Conservation (phyloP, 53 echinoderm and acorn worm species). For the Actinopyga echinites region DNA sequence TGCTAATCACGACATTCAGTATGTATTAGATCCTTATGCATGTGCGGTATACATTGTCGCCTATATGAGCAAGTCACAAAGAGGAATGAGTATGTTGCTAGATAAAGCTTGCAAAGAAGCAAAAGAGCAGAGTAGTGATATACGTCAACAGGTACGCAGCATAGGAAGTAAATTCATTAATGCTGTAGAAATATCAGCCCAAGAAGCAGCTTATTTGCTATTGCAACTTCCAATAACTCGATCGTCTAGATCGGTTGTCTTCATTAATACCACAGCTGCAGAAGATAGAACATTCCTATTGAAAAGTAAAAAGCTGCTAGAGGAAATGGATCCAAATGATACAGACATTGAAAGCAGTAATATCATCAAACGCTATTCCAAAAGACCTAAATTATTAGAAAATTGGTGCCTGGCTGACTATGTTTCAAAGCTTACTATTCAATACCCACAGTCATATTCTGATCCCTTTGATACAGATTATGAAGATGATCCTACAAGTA, state of each 20-base stretch:
- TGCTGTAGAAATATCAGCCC: neutral
- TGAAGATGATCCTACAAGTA: conserved; percentile 36
- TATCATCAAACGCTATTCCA: conserved; percentile 3
- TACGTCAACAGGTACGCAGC: neutral
- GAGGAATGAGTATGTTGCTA: too few species aligned
- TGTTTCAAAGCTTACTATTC: conserved; percentile 26
- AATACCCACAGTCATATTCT: conserved; percentile 24
- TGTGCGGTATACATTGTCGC: too few species aligned
- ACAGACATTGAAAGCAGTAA: conserved; percentile 34
- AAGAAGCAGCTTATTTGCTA: too few species aligned
- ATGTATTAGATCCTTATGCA: too few species aligned
- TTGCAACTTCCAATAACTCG: neutral
- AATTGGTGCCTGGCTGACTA: conserved; percentile 46
- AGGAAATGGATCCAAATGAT: conserved; percentile 26
- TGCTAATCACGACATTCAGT: too few species aligned
- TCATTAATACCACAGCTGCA: neutral
- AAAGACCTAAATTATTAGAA: conserved; percentile 10
- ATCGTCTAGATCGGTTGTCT: neutral
- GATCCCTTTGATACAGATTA: conserved; percentile 34
- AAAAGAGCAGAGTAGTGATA: neutral
- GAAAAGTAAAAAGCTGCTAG: neutral
- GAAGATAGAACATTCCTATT: too few species aligned
- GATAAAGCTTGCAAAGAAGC: conserved; percentile 32
- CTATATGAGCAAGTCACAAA: too few species aligned
- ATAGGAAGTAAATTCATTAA: conserved; percentile 22